phyloP scores from a whole-genome alignment of 2,888 invertebrate genomes.

The Cryptops parisi region DNA sequence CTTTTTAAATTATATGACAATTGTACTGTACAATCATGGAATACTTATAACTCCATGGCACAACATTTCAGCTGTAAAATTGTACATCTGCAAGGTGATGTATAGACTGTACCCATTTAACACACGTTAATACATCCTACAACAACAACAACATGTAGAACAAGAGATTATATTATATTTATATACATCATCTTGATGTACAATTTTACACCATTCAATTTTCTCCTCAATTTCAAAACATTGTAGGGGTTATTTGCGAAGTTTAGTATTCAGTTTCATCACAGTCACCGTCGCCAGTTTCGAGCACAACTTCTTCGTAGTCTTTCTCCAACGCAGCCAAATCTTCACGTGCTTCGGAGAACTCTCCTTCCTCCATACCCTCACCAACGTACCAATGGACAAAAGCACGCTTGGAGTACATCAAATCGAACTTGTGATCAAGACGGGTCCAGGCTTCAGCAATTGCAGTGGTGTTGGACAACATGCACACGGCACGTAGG shows the following conservation, averaged over 20 bases:
- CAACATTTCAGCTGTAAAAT: too few relatives aligned
- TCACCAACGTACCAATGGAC: conserved; percentile 74
- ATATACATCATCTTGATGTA: too few relatives aligned
- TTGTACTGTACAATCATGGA: too few relatives aligned
- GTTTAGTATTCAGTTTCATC: conserved; percentile 16
- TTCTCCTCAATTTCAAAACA: too few relatives aligned
- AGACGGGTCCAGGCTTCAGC: conserved; percentile 72
- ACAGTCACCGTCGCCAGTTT: conserved; percentile 14
- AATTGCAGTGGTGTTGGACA: conserved; percentile 75
- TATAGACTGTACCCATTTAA: too few relatives aligned
- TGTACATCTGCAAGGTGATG: too few relatives aligned
- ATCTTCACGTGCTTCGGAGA: conserved; percentile 34
- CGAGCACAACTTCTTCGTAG: conserved; percentile 26
- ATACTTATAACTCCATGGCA: too few relatives aligned
- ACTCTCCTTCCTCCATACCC: conserved; percentile 47
- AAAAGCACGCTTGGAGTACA: conserved; percentile 71
- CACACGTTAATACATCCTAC: too few relatives aligned
- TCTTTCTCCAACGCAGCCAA: conserved; percentile 31
- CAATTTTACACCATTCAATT: too few relatives aligned
- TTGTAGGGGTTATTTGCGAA: conserved; percentile 18
- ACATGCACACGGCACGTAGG: conserved; percentile 45
- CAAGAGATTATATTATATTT: too few relatives aligned
- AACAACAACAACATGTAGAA: too few relatives aligned
- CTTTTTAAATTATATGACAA: too few relatives aligned
- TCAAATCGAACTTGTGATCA: conserved; percentile 59